These are phyloP conservation scores for Acipenser ruthenus DNA, from an alignment of 2,797 vertebrate species.

Conservation along the genomic window DNA sequence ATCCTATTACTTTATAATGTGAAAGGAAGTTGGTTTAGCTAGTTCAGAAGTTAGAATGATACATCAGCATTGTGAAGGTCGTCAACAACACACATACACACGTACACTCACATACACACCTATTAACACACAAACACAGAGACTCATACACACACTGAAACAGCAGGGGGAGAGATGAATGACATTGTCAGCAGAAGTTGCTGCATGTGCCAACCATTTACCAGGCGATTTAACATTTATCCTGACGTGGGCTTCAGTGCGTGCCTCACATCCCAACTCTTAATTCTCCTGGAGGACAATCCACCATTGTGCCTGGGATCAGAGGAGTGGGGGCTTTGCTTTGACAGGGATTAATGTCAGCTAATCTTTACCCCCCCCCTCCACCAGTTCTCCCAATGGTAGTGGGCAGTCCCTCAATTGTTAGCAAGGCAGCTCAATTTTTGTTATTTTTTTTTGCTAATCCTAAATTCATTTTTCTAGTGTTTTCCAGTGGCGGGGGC, in stretches of 20 bases:
- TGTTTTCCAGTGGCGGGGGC: too few species aligned
- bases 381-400: too few species aligned
- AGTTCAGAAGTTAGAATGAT: too few species aligned
- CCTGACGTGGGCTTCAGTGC: conserved; percentile 42
- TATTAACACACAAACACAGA: conserved; percentile 3
- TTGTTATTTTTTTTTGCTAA: too few species aligned
- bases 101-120: conserved; percentile 19
- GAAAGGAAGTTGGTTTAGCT: too few species aligned
- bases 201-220: conserved; percentile 41
- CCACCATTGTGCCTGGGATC: conserved; percentile 2
- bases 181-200: conserved; percentile 54
- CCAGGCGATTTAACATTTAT: conserved; percentile 63
- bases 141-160: conserved; percentile 17
- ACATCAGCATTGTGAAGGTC: too few species aligned
- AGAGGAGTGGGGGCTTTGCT: conserved; percentile 4
- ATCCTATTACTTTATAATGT: too few species aligned
- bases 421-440: too few species aligned
- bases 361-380: conserved; percentile 7
- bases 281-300: conserved; percentile 1
- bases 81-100: conserved; percentile 8
- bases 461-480: too few species aligned
- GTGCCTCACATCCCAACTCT: neutral
- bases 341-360: conserved; percentile 10
- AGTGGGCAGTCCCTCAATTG: too few species aligned
- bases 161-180: conserved; percentile 51